phyloP scores from a whole-genome alignment of 2,113 vertebrate species.

The Cygnus atratus region DNA sequence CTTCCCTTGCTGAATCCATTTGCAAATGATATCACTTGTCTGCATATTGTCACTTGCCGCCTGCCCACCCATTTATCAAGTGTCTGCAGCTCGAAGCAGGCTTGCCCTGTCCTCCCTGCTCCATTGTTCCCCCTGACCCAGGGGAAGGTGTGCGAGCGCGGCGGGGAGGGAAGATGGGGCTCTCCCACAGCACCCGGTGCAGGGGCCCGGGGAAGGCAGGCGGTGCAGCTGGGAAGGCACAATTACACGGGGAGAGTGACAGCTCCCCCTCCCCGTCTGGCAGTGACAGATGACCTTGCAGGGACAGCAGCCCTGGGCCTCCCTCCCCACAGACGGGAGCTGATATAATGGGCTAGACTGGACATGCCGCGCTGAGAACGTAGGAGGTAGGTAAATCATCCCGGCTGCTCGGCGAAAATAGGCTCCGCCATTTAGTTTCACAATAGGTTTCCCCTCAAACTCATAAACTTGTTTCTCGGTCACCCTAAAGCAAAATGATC shows the following conservation, averaged over 20 bases:
- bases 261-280: slow-evolving; percentile 62
- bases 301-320: slow-evolving; percentile 60
- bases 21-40: slow-evolving; percentile 92
- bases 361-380: slow-evolving; percentile 31
- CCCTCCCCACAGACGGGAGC: slow-evolving; percentile 53
- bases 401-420: neutral
- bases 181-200: neutral
- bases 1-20: slow-evolving; percentile 80
- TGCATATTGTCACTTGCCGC: slow-evolving; percentile 90
- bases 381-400: slow-evolving; percentile 40
- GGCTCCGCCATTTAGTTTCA: slow-evolving; percentile 21
- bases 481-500: slow-evolving; percentile 70
- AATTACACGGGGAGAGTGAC: slow-evolving; percentile 49
- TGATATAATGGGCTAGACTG: slow-evolving; percentile 57
- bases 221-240: slow-evolving; percentile 36
- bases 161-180: slow-evolving; percentile 73
- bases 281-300: slow-evolving; percentile 72
- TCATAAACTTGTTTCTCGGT: slow-evolving; percentile 50
- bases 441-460: slow-evolving; percentile 56
- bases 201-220: neutral
- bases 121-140: slow-evolving; percentile 89
- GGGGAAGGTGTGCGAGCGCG: slow-evolving; percentile 57
- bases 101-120: slow-evolving; percentile 82
- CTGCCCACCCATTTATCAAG: slow-evolving; percentile 90
- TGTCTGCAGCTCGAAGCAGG: slow-evolving; percentile 72